Conservation (phyloP, 2,797 vertebrate species). For the Alcedo atthis region DNA sequence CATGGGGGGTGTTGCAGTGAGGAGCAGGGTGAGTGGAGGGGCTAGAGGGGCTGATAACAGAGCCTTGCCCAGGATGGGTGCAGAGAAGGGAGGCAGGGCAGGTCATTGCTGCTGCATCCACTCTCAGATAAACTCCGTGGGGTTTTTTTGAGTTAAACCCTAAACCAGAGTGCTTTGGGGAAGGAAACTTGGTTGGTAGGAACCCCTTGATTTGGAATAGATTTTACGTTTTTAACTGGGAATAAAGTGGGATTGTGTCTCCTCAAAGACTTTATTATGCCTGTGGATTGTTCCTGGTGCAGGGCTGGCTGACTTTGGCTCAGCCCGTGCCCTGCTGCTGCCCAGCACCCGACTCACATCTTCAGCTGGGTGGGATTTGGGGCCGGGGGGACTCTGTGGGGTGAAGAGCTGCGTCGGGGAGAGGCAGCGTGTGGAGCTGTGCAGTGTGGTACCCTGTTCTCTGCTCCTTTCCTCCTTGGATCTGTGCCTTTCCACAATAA, state of each 20-base stretch:
- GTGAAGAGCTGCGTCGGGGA: neutral
- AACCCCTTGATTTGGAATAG: neutral
- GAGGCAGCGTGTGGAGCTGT: neutral
- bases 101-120: neutral
- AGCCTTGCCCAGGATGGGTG: neutral
- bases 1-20: too few relatives aligned
- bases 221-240: neutral
- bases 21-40: too few relatives aligned
- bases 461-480: neutral
- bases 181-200: neutral
- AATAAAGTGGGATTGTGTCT: slow-evolving; percentile 3
- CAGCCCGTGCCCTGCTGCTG: neutral
- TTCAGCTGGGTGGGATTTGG: fast-evolving
- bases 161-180: neutral
- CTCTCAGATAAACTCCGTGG: neutral
- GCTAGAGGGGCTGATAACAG: too few relatives aligned
- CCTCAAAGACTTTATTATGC: neutral
- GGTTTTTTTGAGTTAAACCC: neutral
- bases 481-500: slow-evolving; percentile 28
- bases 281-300: neutral
- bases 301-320: slow-evolving; percentile 1
- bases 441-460: neutral
- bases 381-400: neutral
- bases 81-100: fast-evolving
- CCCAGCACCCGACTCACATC: neutral